These are phyloP conservation scores for Sebastes taczanowskii DNA, from an alignment of 2,797 vertebrate genomes.

Conservation along the genomic window DNA sequence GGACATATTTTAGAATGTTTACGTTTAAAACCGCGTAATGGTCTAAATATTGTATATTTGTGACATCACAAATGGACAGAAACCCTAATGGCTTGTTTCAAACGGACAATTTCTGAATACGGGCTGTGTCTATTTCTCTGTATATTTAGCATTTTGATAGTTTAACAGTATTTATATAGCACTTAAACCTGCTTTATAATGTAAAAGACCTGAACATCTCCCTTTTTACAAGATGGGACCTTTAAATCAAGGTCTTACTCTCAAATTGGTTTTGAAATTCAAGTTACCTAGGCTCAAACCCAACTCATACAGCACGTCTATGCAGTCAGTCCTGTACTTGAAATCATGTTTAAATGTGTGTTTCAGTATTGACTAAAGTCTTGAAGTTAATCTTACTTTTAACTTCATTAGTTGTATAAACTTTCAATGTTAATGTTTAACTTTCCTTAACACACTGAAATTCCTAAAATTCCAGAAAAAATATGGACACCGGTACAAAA, in stretches of 20 bases:
- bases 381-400: background rate
- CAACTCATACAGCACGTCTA: background rate
- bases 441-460: background rate
- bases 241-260: background rate
- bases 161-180: too few relatives aligned
- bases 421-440: background rate
- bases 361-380: background rate
- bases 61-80: too few relatives aligned
- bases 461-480: background rate
- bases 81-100: too few relatives aligned
- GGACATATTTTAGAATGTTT: too few relatives aligned
- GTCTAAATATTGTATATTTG: too few relatives aligned
- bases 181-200: too few relatives aligned
- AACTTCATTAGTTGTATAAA: background rate
- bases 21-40: too few relatives aligned
- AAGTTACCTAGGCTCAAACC: background rate
- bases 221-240: too few relatives aligned
- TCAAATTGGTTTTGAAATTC: background rate
- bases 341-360: background rate
- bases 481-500: background rate
- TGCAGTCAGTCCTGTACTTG: background rate
- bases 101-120: too few relatives aligned
- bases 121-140: too few relatives aligned
- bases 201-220: too few relatives aligned
- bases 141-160: too few relatives aligned